Percentiles rank a stretch among this genome's conserved stretches.
Evolutionary conservation across 2,888 invertebrate genomes (phyloP).

Genomic region (Drosophila quasianomalipes): DNA sequence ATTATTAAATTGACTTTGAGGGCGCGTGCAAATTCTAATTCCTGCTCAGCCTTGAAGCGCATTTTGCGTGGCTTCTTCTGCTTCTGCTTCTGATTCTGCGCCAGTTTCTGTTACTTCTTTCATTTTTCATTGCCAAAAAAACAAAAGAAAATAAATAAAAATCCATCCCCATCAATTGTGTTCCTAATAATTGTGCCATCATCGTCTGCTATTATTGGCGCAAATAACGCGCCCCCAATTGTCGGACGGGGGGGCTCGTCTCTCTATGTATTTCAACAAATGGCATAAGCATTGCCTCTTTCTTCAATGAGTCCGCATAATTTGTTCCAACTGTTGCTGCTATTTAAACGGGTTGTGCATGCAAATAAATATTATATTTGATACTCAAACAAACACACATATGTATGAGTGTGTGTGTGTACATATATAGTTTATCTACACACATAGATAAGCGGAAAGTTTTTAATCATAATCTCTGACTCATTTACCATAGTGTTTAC

Average conservation of each 20-base stretch:
- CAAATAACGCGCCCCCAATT: slow-evolving; percentile 60
- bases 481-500: slow-evolving; percentile 12
- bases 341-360: slow-evolving; percentile 15
- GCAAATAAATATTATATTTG: slow-evolving; percentile 19
- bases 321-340: slow-evolving; percentile 39
- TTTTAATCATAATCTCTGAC: slow-evolving; percentile 53
- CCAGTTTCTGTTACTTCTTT: slow-evolving; percentile 4
- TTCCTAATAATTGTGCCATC: slow-evolving; percentile 31
- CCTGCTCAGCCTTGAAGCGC: slow-evolving; percentile 60
- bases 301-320: slow-evolving; percentile 52
- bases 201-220: slow-evolving; percentile 25
- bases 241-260: slow-evolving; percentile 66
- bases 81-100: background rate
- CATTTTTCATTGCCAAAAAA: slow-evolving; percentile 6
- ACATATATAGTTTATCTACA: background rate
- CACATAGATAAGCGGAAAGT: slow-evolving; percentile 50
- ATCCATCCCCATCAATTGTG: slow-evolving; percentile 21
- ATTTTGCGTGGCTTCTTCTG: slow-evolving; percentile 47
- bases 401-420: background rate
- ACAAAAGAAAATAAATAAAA: slow-evolving; percentile 1
- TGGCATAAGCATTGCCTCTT: slow-evolving; percentile 51
- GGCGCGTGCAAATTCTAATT: slow-evolving; percentile 75
- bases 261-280: slow-evolving; percentile 65
- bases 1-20: slow-evolving; percentile 78
- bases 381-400: background rate